A percentile compares a stretch with the other conserved stretches of the same genome.
Conservation (phyloP, 1,140 invertebrate genomes). For the Caenorhabditis tropicalis region DNA sequence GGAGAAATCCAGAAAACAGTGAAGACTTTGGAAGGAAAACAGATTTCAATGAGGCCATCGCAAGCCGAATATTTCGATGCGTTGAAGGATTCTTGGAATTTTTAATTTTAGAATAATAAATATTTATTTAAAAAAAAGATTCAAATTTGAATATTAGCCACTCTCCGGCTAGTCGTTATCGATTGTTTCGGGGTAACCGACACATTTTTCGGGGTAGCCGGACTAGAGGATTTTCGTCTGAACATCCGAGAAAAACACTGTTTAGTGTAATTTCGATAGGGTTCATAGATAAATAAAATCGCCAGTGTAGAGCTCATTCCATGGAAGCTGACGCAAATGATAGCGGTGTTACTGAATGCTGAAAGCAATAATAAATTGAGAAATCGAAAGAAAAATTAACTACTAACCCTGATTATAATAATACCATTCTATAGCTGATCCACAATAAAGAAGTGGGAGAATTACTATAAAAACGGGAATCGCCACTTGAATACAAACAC, state of each 20-base stretch:
- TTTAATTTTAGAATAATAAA: too few species aligned
- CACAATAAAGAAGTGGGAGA: background rate
- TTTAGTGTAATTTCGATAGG: background rate
- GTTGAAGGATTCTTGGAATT: background rate
- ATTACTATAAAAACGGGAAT: background rate
- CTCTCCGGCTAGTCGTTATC: background rate
- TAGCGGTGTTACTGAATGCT: conserved; percentile 2
- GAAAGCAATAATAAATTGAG: too few species aligned
- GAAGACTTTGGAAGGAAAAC: background rate
- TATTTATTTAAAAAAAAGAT: too few species aligned
- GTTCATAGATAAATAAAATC: background rate
- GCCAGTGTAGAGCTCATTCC: background rate
- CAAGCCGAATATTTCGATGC: conserved; percentile 25
- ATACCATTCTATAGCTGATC: background rate
- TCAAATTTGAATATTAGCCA: background rate
- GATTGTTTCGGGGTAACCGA: background rate
- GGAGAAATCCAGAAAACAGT: background rate
- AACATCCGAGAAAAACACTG: background rate
- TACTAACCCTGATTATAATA: background rate
- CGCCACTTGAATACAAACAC: background rate
- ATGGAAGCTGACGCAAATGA: background rate
- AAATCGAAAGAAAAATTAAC: too few species aligned
- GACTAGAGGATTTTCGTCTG: background rate
- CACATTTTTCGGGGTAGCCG: background rate
- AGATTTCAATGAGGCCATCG: background rate